phyloP scores from a whole-genome alignment of 1,140 invertebrate genomes.

The Octopus bimaculoides region DNA sequence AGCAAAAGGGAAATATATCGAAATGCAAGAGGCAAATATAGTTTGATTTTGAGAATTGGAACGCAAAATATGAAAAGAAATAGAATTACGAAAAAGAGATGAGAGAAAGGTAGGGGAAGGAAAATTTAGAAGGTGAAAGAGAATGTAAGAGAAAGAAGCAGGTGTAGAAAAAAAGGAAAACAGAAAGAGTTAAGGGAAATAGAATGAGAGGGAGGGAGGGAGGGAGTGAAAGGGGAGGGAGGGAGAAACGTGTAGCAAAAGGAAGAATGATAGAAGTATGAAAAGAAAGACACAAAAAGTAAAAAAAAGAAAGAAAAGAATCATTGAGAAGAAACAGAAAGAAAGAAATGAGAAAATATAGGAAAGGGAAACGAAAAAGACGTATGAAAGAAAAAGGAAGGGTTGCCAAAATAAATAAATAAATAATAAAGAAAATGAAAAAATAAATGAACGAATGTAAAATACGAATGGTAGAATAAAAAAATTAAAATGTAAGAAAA shows the following conservation, averaged over 20 bases:
- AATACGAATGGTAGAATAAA: no score
- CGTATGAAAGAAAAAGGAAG: background rate
- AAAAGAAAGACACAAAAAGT: background rate
- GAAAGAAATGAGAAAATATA: background rate
- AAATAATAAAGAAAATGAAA: background rate
- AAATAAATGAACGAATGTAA: background rate
- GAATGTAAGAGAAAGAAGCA: background rate
- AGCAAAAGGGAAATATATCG: no score
- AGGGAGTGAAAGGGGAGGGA: background rate
- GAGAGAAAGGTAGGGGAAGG: no score
- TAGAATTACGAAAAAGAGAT: no score
- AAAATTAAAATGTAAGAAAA: no score
- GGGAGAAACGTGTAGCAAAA: background rate
- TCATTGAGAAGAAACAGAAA: background rate
- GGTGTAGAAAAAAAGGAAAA: background rate
- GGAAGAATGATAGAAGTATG: background rate
- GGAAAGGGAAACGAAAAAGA: background rate
- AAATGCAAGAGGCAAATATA: no score
- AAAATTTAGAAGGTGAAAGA: background rate
- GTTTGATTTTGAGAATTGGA: no score
- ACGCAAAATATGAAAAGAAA: no score
- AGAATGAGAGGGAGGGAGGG: background rate
- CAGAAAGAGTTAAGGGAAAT: background rate
- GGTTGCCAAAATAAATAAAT: background rate
- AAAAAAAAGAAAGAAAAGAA: background rate